Evolutionary conservation across 2,113 vertebrate species (phyloP).

Genomic region (Thryonomys swinderianus): DNA sequence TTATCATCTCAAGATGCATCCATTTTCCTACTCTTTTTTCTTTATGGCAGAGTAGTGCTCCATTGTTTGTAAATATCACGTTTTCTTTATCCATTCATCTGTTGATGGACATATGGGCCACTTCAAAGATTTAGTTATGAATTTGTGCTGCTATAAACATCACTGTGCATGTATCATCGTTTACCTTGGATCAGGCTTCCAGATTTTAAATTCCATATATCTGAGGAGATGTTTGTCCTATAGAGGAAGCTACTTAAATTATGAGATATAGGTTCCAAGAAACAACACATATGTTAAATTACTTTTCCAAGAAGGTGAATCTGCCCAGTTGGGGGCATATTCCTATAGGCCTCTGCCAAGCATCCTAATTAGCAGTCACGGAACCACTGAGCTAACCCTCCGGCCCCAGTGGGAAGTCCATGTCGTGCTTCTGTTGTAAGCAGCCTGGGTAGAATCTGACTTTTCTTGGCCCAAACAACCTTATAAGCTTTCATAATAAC

Average conservation of each 20-base stretch:
- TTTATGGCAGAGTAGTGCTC: not conserved
- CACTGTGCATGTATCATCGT: not conserved
- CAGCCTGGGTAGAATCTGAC: not conserved
- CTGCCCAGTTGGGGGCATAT: not conserved
- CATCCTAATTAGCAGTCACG: not conserved
- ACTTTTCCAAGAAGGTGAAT: constrained; percentile 10
- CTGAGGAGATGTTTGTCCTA: not conserved
- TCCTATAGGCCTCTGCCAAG: no score
- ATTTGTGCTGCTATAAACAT: not conserved
- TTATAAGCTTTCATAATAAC: not conserved
- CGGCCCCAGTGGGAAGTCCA: not conserved
- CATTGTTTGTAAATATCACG: not conserved
- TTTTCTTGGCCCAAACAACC: not conserved
- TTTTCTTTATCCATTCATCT: not conserved
- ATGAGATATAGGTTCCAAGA: not conserved
- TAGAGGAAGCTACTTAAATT: not conserved
- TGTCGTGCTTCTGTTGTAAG: not conserved
- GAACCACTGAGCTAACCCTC: no score
- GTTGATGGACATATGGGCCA: not conserved
- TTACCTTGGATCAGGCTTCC: not conserved
- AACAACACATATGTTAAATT: not conserved
- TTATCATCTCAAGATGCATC: not conserved
- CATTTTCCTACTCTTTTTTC: not conserved
- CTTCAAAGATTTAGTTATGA: not conserved
- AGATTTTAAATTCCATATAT: not conserved